phyloP scores from a whole-genome alignment of 2,888 invertebrate species.

The Hylaea fasciaria region DNA sequence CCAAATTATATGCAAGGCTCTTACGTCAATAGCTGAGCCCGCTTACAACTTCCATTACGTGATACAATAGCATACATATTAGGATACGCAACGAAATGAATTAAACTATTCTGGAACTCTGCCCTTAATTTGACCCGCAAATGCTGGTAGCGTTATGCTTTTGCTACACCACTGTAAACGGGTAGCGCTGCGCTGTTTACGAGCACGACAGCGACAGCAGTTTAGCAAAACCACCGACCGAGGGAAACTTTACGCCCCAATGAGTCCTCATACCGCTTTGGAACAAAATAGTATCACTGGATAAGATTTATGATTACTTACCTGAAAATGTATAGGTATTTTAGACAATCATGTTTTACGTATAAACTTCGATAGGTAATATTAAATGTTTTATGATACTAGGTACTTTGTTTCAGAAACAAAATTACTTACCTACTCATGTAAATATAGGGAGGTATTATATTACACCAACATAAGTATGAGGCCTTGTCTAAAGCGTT shows the following conservation, averaged over 20 bases:
- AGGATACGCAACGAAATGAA: background rate
- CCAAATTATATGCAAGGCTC: no score
- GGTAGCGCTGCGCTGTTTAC: constrained; percentile 14
- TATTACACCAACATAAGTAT: no score
- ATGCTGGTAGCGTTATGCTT: background rate
- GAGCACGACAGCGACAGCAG: constrained; percentile 32
- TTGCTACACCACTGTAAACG: constrained; percentile 12
- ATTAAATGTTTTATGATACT: no score
- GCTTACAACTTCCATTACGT: no score
- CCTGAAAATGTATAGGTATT: background rate
- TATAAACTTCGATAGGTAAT: no score
- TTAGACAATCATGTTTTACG: background rate
- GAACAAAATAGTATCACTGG: constrained; percentile 41
- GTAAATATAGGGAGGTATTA: no score
- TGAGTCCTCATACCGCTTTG: constrained; percentile 24
- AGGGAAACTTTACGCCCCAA: constrained; percentile 29
- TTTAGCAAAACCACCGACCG: constrained; percentile 34
- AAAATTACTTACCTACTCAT: no score
- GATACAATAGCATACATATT: background rate
- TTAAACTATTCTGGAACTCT: background rate
- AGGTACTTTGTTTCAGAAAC: no score
- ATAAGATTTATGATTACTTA: constrained; percentile 3
- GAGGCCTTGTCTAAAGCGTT: no score
- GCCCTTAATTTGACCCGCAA: background rate
- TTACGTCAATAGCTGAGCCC: no score